Conservation (phyloP, 2,113 vertebrate species). For the Eolophus roseicapilla region DNA sequence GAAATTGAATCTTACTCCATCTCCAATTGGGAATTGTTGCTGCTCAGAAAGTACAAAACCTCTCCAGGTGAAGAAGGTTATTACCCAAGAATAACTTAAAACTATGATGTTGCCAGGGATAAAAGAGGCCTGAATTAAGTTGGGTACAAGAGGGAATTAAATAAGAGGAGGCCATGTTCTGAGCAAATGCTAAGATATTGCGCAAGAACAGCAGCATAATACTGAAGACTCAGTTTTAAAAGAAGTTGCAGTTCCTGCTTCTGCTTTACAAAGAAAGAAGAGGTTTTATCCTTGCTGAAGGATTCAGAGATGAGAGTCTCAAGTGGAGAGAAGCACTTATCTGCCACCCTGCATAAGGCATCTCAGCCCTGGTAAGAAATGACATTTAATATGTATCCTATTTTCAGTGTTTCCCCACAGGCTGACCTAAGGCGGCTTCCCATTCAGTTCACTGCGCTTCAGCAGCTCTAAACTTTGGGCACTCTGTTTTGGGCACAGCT, state of each 20-base stretch:
- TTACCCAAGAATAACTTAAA: background rate
- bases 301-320: background rate
- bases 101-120: background rate
- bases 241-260: background rate
- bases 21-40: background rate
- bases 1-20: background rate
- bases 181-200: background rate
- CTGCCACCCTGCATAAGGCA: background rate
- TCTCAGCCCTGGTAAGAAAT: background rate
- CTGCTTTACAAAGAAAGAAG: background rate
- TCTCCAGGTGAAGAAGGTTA: background rate
- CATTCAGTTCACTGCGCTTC: background rate
- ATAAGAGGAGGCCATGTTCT: background rate
- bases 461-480: background rate
- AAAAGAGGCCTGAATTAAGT: background rate
- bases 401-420: background rate
- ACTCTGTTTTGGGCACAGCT: background rate
- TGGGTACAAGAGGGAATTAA: background rate
- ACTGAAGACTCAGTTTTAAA: background rate
- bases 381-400: background rate
- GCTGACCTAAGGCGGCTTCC: background rate
- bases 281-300: background rate
- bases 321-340: background rate
- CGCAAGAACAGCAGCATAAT: background rate
- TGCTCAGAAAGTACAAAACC: background rate